Evolutionary conservation across 64 coral and sea anemone genomes (phyloP), one percentile per base, ranked within the genome.

Genomic region (Actinia equina): DNA sequence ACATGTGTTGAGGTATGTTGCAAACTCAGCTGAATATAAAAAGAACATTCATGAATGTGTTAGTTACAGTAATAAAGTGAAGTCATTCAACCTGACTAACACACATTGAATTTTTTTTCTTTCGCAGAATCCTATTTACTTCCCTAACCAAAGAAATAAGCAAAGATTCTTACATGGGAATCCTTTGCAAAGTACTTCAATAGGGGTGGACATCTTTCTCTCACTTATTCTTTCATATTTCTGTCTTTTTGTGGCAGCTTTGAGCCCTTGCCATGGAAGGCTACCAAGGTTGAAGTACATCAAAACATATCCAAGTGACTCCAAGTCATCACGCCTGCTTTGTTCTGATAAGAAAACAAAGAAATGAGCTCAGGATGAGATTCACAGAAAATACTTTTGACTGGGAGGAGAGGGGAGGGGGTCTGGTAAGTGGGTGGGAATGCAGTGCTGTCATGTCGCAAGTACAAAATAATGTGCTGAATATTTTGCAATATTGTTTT

Each of bases 201-300:
- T 99, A 8, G 97, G 97, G 67, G 97, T 99, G 0, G 93, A 95
- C 97, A 99, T 99, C 82, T 99, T 99, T 88, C 95, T 99, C 81
- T 99, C 97, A 91, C 97, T 99, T 59, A 99, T 99, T 88, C 97
- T 87, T 83, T 99, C 97, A 86, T 99, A 99, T 80, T 99, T 99
- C 44, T 99, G 97, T 83, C 91, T 92, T 82, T 99, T 99, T 67
- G 97, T 99, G 3, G 97, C 97, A 83, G 97, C 97, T 67, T 99
- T 99, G 11, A 99, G 87, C 26, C 97, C 97, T 99, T 99, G 97
- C 97, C 97, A 99, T 41, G 97, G 97, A 45, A 99, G 45, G 43
- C 97, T 99, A 53, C 97, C 97, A 77, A 99, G 91, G 25, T 99
- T 99, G 46, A 99, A 99, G 77, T 99, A 99, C 97, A 99, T 99